Evolutionary conservation across 2,888 invertebrate species (phyloP).

Genomic region (Amaurobius ferox): DNA sequence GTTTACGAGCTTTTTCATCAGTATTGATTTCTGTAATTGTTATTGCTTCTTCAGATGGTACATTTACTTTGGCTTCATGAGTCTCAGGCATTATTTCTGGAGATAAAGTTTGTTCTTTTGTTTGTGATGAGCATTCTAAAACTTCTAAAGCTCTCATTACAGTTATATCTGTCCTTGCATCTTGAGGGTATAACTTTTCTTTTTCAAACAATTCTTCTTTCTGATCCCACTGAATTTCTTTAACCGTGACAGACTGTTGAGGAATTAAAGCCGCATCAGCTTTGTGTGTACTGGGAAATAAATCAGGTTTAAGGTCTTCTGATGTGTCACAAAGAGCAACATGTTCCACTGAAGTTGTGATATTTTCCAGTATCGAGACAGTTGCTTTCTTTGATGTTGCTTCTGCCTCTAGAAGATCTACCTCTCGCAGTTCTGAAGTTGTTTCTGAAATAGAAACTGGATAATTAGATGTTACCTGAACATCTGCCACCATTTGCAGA

Average conservation of each 20-base stretch:
- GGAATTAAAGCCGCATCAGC: slow-evolving; percentile 53
- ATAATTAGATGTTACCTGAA: slow-evolving; percentile 68
- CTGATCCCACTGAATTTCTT: slow-evolving; percentile 57
- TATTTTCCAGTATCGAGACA: slow-evolving; percentile 54
- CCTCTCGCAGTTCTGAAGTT: slow-evolving; percentile 72
- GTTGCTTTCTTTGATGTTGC: slow-evolving; percentile 67
- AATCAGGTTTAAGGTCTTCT: slow-evolving; percentile 61
- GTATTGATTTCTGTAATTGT: slow-evolving; percentile 66
- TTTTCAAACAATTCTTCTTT: slow-evolving; percentile 67
- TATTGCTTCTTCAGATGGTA: slow-evolving; percentile 73
- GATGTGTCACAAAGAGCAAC: slow-evolving; percentile 66
- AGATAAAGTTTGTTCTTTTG: slow-evolving; percentile 65
- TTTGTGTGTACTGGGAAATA: slow-evolving; percentile 59
- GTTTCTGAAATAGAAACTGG: slow-evolving; percentile 74
- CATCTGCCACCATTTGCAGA: slow-evolving; percentile 43
- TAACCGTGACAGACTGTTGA: slow-evolving; percentile 66
- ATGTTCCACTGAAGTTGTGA: slow-evolving; percentile 70
- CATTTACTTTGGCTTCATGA: slow-evolving; percentile 50
- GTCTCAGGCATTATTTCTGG: slow-evolving; percentile 59
- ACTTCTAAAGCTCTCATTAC: slow-evolving; percentile 62
- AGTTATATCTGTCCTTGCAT: slow-evolving; percentile 62
- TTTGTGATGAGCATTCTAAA: slow-evolving; percentile 62
- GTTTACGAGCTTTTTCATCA: slow-evolving; percentile 52
- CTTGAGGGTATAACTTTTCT: slow-evolving; percentile 47
- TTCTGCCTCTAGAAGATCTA: slow-evolving; percentile 49